These are phyloP conservation scores for Hemithea aestivaria DNA, from an alignment of 2,888 invertebrate genomes.

Conservation along the genomic window DNA sequence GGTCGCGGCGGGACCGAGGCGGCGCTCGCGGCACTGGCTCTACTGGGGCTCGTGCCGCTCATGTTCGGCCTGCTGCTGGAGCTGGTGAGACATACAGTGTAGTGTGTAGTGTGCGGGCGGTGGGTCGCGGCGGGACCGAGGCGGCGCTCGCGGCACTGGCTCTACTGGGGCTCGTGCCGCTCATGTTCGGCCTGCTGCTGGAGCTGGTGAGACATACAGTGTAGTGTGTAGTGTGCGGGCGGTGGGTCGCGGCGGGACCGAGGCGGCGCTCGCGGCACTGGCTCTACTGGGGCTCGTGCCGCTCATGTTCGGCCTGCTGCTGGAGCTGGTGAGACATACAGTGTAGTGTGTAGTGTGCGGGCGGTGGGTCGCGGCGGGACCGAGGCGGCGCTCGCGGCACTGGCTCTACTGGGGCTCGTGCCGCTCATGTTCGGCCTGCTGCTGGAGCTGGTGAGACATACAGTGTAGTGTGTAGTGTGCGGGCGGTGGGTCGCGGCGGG, in stretches of 20 bases:
- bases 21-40: constrained; percentile 85
- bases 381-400: constrained; percentile 87
- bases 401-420: constrained; percentile 91
- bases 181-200: constrained; percentile 93
- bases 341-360: too few relatives aligned
- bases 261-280: constrained; percentile 86
- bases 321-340: constrained; percentile 84
- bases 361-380: constrained; percentile 84
- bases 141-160: constrained; percentile 87
- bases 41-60: constrained; percentile 94
- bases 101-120: too few relatives aligned
- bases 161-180: constrained; percentile 92
- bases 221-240: too few relatives aligned
- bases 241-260: constrained; percentile 84
- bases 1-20: constrained; percentile 87
- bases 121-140: constrained; percentile 85
- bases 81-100: constrained; percentile 78
- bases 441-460: constrained; percentile 84
- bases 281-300: constrained; percentile 94
- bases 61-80: constrained; percentile 95
- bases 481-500: constrained; percentile 85
- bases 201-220: constrained; percentile 82
- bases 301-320: constrained; percentile 92
- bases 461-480: too few relatives aligned
- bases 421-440: constrained; percentile 95